Percentiles rank a stretch among this genome's conserved stretches.
Conservation (phyloP, 2,113 vertebrate genomes). For the Anas platyrhynchos region DNA sequence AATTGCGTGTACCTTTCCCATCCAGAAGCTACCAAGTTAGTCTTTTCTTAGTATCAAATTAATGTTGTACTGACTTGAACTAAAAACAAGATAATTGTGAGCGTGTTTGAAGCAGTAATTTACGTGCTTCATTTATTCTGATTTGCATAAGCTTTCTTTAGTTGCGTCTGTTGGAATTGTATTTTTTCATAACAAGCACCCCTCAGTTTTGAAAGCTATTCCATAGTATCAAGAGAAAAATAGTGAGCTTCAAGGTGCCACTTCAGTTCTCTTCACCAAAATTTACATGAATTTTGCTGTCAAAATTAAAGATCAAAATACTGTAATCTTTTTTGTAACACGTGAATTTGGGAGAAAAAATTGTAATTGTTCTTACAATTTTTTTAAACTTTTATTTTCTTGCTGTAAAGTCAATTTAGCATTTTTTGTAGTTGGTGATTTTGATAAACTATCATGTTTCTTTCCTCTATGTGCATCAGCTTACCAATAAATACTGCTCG, state of each 20-base stretch:
- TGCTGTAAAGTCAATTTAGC: not conserved
- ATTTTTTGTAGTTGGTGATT: not conserved
- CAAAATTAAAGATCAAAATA: not conserved
- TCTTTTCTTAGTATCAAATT: not conserved
- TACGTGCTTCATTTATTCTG: not conserved
- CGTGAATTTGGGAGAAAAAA: not conserved
- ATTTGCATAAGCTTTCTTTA: not conserved
- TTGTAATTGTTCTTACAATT: not conserved
- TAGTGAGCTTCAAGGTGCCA: not conserved
- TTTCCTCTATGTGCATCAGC: not conserved
- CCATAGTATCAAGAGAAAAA: not conserved
- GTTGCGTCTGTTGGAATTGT: not conserved
- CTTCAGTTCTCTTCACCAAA: not conserved
- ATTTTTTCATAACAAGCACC: not conserved
- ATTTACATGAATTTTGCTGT: not conserved
- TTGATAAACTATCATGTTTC: not conserved
- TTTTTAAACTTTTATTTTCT: not conserved
- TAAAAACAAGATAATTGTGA: not conserved
- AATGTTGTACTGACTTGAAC: not conserved
- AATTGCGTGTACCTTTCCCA: not conserved
- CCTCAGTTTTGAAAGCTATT: not conserved
- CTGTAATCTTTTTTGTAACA: not conserved
- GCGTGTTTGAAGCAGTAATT: not conserved
- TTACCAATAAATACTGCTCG: not conserved
- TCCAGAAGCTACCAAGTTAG: not conserved